phyloP scores from a whole-genome alignment of 2,113 vertebrate species.

The Laterallus jamaicensis region DNA sequence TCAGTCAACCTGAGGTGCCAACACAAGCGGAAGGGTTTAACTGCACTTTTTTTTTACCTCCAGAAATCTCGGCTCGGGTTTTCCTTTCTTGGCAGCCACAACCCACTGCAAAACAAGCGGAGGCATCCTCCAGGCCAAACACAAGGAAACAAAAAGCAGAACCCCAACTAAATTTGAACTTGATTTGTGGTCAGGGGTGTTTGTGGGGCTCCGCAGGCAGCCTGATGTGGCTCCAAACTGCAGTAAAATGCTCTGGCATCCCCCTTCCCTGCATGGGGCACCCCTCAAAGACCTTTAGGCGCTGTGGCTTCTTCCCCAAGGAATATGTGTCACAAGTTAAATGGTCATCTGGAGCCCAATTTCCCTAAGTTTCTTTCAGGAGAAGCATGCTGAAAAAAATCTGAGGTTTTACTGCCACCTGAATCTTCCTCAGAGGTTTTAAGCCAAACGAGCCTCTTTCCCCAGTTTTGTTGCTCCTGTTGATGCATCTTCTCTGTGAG shows the following conservation, averaged over 20 bases:
- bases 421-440: accelerated
- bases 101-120: neutral
- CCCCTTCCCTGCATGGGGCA: neutral
- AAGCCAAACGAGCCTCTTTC: neutral
- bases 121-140: neutral
- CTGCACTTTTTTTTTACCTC: neutral
- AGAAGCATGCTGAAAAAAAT: neutral
- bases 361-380: neutral
- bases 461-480: neutral
- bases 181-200: neutral
- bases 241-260: neutral
- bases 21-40: neutral
- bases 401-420: neutral
- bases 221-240: neutral
- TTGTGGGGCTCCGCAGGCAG: neutral
- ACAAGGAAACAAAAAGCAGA: neutral
- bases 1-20: neutral
- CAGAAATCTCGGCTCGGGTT: neutral
- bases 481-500: neutral
- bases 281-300: neutral
- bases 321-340: neutral
- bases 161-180: neutral
- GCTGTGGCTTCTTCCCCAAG: neutral
- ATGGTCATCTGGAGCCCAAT: neutral
- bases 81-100: neutral